phyloP scores from a whole-genome alignment of 2,113 vertebrate genomes.

The Pao palembangensis region DNA sequence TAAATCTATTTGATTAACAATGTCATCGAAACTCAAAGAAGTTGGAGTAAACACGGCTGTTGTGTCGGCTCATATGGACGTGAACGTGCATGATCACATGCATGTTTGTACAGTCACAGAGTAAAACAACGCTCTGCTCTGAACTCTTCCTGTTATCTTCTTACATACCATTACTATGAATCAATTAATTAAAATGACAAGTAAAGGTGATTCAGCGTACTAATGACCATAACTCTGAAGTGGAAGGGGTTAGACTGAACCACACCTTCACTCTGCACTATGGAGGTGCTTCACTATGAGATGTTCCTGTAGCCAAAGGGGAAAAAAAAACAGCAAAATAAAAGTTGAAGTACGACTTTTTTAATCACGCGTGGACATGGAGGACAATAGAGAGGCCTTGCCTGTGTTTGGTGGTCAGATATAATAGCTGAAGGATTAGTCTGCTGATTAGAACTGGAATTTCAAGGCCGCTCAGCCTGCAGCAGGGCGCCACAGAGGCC shows the following conservation, averaged over 20 bases:
- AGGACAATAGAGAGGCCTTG: not conserved
- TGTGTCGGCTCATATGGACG: no score
- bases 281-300: not conserved
- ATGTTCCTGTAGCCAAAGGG: not conserved
- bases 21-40: slow-evolving; percentile 55
- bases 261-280: no score
- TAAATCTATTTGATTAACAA: slow-evolving; percentile 60
- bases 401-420: not conserved
- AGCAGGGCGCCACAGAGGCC: no score
- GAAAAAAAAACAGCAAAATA: not conserved
- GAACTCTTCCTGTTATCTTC: no score
- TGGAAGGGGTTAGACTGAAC: no score
- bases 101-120: not conserved
- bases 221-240: no score
- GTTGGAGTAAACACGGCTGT: slow-evolving; percentile 36
- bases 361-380: not conserved
- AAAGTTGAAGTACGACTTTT: not conserved
- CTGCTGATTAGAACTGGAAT: not conserved
- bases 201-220: no score
- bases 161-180: no score
- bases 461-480: not conserved
- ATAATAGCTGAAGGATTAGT: not conserved
- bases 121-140: no score
- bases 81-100: not conserved
- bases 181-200: no score